Evolutionary conservation across 1,140 invertebrate genomes (phyloP), one percentile per base, ranked within the genome.

Genomic region (Nymphalis io): DNA sequence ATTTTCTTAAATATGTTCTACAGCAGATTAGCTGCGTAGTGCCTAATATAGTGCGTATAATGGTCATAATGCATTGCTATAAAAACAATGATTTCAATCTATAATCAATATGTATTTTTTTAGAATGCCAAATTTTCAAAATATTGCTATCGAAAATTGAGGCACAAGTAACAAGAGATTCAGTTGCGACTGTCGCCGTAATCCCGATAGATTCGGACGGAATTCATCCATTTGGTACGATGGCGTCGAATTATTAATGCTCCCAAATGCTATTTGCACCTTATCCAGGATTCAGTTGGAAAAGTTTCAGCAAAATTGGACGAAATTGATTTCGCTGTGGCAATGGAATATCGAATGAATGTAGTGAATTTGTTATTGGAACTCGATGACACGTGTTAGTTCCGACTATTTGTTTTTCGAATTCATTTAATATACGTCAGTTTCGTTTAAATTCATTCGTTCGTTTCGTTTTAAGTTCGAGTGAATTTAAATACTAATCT

Each of bases 161-260:
- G 62, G 51, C 18, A 55, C 15, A 20, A n/a, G 33, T 42, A 42
- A 51, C 42, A 46, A 46, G 27, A 60, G 42, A 46, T 48, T 40
- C 57, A 27, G 42, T 60, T 51, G 51, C 21, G 40, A 66, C 70
- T 65, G 55, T 51, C 20, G 23, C 38, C 61, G 46, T 70, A 74
- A 66, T 75, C 78, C 76, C 75, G 63, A 46, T 66, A 70, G 80
- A 69, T 75, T 81, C 61, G 67, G 74, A 74, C 79, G 67, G 69
- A 77, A 76, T 70, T 72, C 73, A 69, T 78, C 76, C 70, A 75
- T 79, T 79, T 61, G 72, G 46, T 70, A 67, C 76, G 73, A 76
- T 72, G 75, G 58, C 70, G 16, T 39, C 75, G 80, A 82, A 84
- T 84, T 84, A 82, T 84, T 82, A 76, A 83, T 82, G 76, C 64